Base-by-base conservation (phyloP, 1,140 invertebrate species). In the Anastatus disparis region DNA sequence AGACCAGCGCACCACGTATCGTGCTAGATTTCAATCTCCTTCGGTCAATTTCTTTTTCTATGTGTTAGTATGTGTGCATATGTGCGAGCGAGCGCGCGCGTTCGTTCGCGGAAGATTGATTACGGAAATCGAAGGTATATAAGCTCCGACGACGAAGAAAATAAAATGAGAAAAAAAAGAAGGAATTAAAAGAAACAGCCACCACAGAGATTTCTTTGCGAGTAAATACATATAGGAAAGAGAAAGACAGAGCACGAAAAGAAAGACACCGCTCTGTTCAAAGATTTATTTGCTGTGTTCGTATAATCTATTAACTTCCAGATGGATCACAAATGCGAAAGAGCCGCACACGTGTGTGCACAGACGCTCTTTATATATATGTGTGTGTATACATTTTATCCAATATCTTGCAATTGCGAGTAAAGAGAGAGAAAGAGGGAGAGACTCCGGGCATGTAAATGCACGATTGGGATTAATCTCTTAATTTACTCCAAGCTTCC, bases 111-210 rank as follows among this genome's bases (percentile, higher is more conserved):
- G n/a, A 35, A 65, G 50, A 42, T 42, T 42, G 63, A 65, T 65
- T 38, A 9, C 63, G 35, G 48, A 65, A 65, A 55, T 63, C n/a
- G 29, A 4, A 20, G 61, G 61, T 46, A 46, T 20, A 46, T 15
- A 20, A 35, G 10, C n/a, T n/a, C n/a, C n/a, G n/a, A n/a, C n/a
- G n/a, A n/a, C n/a, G n/a, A n/a, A n/a, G n/a, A n/a, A n/a, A n/a
- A n/a, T n/a, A n/a, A n/a, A n/a, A n/a, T n/a, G n/a, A n/a, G n/a
- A n/a, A n/a, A n/a, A n/a, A n/a, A n/a, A n/a, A n/a, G n/a, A n/a
- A n/a, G n/a, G n/a, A n/a, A n/a, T n/a, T n/a, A n/a, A n/a, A n/a
- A n/a, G 10, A 35, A 35, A 35, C 31, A 35, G 31, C 31, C 31
- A 35, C 4, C 10, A 10, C 31, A 4, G 4, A 6, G 31, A 35